Base-by-base conservation (phyloP, 1,140 invertebrate species). In the Bombus picipes region DNA sequence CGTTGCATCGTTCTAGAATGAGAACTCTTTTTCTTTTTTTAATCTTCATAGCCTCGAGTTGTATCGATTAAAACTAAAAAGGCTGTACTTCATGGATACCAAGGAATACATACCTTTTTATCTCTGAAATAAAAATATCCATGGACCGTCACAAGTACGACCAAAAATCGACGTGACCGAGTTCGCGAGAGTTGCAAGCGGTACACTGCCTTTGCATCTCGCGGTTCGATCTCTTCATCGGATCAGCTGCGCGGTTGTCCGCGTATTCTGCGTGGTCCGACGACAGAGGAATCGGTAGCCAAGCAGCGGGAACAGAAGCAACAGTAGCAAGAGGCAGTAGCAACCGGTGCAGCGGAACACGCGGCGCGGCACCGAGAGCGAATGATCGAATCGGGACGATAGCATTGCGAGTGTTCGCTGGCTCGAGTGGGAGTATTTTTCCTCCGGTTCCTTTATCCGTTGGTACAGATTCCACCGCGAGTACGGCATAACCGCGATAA, bases 401-500 rank as follows among this genome's bases (percentile, higher is more conserved):
- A 87, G 83, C 81, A 91, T 87, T 88, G 82, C 73, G 47, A 53
- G 73, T 39, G 68, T 77, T 68, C 66, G 32, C 66, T 62, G 72
- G 47, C 37, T 47, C 43, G 47, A 66, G 65, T 65, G 75, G 43
- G 81, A 57, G 68, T 73, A 89, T 89, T 89, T 88, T 87, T 90
- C 83, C 47, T 41, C 15, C 41, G 6, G 65, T 70, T 43, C 68
- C 57, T 85, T 83, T 90, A 90, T 90, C 39, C 81, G 84, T 53
- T 84, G 71, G 65, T 85, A 88, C 87, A 87, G 89, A 91, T 90
- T 90, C 85, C 83, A 72, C 68, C 75, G 89, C 65, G 79, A 77
- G 90, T 65, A 37, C 74, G 62, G 85, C 90, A 91, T 91, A 91
- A 90, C 88, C 87, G 89, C 92, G 87, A 93, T 93, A 93, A 93